These are phyloP conservation scores for Osmoderma eremita DNA, from an alignment of 2,888 invertebrate genomes.

Conservation along the genomic window DNA sequence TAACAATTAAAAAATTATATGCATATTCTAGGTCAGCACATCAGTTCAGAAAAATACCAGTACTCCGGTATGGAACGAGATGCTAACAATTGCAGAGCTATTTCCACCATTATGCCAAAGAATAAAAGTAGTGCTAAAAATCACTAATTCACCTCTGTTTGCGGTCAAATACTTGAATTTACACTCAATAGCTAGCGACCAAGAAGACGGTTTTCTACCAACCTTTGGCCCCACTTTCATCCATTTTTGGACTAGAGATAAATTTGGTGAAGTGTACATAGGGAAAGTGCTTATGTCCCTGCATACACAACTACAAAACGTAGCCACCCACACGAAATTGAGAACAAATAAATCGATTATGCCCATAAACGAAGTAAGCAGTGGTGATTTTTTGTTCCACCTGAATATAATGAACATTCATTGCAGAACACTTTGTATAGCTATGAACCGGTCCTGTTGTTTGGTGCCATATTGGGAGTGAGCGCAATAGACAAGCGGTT, in stretches of 20 bases:
- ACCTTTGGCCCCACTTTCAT: constrained; percentile 85
- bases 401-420: constrained; percentile 7
- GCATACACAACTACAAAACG: constrained; percentile 73
- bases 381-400: not conserved
- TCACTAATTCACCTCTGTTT: constrained; percentile 57
- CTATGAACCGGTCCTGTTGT: constrained; percentile 72
- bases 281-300: constrained; percentile 81
- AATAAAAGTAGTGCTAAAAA: constrained; percentile 74
- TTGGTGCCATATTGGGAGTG: constrained; percentile 73
- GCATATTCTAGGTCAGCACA: constrained; percentile 66
- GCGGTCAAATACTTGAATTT: constrained; percentile 69
- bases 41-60: constrained; percentile 70
- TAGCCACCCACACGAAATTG: constrained; percentile 61
- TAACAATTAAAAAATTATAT: not conserved
- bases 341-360: constrained; percentile 53
- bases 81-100: constrained; percentile 80
- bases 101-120: constrained; percentile 84
- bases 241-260: constrained; percentile 76
- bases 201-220: constrained; percentile 77
- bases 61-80: constrained; percentile 80
- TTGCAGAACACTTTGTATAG: constrained; percentile 70
- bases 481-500: constrained; percentile 73
- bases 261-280: constrained; percentile 70
- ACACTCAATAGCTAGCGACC: constrained; percentile 69
- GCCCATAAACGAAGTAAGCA: constrained; percentile 54